These are phyloP conservation scores for Atopsyche davidsoni DNA, from an alignment of 1,140 invertebrate species.

Conservation along the genomic window DNA sequence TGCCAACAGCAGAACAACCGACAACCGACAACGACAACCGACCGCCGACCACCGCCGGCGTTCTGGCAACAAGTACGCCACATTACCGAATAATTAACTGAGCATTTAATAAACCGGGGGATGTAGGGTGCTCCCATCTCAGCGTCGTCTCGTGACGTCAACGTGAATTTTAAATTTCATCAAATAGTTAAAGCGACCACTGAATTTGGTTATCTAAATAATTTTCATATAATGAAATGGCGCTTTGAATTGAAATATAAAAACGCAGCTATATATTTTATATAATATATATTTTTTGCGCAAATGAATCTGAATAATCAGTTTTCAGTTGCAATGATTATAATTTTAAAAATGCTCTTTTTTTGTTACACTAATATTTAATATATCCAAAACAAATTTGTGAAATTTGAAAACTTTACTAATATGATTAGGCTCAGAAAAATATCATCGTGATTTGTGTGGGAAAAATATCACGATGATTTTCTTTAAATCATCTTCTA, in stretches of 20 bases:
- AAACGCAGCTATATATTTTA: too few species aligned
- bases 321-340: not conserved
- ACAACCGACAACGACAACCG: too few species aligned
- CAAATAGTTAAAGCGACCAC: too few species aligned
- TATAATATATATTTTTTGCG: too few species aligned
- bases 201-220: not conserved
- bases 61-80: slow-evolving; percentile 16
- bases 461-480: too few species aligned
- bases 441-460: too few species aligned
- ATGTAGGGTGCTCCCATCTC: not conserved
- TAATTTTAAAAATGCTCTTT: not conserved
- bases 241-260: too few species aligned
- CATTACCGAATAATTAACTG: slow-evolving; percentile 26
- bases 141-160: too few species aligned
- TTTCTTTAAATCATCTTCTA: too few species aligned
- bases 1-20: too few species aligned
- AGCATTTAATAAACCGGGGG: slow-evolving; percentile 6
- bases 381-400: not conserved
- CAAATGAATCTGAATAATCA: not conserved
- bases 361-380: not conserved
- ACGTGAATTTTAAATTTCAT: too few species aligned
- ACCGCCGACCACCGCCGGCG: too few species aligned
- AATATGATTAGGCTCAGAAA: not conserved
- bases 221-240: slow-evolving; percentile 1
- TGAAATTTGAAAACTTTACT: not conserved